Evolutionary conservation across 2,797 vertebrate genomes (phyloP).

Genomic region (Rhinophrynus dorsalis): DNA sequence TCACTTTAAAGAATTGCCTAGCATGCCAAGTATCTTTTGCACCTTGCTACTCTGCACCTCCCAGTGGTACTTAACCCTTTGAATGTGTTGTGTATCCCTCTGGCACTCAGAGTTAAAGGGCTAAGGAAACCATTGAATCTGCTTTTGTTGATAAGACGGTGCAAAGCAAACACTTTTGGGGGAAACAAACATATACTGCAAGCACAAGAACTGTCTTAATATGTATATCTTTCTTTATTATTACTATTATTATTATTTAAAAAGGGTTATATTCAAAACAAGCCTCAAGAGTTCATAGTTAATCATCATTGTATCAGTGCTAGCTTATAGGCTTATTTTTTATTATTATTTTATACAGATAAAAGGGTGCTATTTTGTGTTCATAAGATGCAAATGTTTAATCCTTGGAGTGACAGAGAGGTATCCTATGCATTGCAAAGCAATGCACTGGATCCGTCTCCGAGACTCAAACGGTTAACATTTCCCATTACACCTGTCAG

Average conservation of each 20-base stretch:
- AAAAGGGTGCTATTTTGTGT: slow-evolving; percentile 72
- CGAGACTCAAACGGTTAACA: slow-evolving; percentile 43
- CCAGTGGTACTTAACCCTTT: too few species aligned
- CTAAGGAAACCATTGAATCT: slow-evolving; percentile 63
- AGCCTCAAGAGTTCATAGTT: slow-evolving; percentile 74
- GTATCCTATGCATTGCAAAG: too few species aligned
- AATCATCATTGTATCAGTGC: slow-evolving; percentile 78
- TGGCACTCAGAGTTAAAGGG: not conserved
- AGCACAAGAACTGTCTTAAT: slow-evolving; percentile 57
- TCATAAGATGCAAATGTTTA: too few species aligned
- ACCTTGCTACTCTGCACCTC: too few species aligned
- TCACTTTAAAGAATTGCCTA: too few species aligned
- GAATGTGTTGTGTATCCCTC: too few species aligned
- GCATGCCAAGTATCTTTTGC: too few species aligned
- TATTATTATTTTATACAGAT: slow-evolving; percentile 64
- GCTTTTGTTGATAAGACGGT: slow-evolving; percentile 72
- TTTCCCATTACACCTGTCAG: slow-evolving; percentile 61
- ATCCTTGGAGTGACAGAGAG: too few species aligned
- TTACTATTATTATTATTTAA: slow-evolving; percentile 51
- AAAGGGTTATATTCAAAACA: slow-evolving; percentile 70
- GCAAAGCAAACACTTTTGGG: slow-evolving; percentile 76
- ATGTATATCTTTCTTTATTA: slow-evolving; percentile 50
- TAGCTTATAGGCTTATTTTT: slow-evolving; percentile 77
- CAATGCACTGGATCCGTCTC: too few species aligned
- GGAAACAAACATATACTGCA: slow-evolving; percentile 75